Conservation (phyloP, 2,113 vertebrate species). For the Bostrychus sinensis region DNA sequence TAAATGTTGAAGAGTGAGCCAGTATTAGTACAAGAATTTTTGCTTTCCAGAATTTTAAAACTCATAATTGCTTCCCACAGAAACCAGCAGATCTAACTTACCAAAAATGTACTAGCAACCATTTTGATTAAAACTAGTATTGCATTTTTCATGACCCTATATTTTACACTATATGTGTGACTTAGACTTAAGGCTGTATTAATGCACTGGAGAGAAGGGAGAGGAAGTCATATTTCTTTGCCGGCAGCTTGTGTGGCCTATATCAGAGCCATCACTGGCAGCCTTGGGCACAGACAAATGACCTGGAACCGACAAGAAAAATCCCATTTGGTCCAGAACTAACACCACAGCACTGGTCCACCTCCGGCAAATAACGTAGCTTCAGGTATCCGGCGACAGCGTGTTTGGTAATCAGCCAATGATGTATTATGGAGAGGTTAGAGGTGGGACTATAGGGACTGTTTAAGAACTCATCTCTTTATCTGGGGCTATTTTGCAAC, state of each 20-base stretch:
- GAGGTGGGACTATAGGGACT: neutral
- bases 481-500: neutral
- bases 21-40: too few relatives aligned
- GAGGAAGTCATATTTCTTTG: constrained; percentile 34
- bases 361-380: constrained; percentile 21
- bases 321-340: constrained; percentile 49
- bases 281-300: constrained; percentile 40
- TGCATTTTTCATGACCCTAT: constrained; percentile 52
- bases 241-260: constrained; percentile 30
- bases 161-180: constrained; percentile 45
- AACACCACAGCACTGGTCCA: constrained; percentile 22
- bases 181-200: constrained; percentile 34
- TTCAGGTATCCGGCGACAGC: constrained; percentile 7
- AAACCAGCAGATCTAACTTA: constrained; percentile 58
- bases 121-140: constrained; percentile 49
- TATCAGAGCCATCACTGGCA: constrained; percentile 46
- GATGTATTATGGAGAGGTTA: constrained; percentile 25
- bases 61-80: too few relatives aligned
- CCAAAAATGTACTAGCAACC: constrained; percentile 36
- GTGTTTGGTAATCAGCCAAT: constrained; percentile 20
- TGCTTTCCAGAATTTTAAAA: too few relatives aligned
- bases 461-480: constrained; percentile 21
- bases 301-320: constrained; percentile 50
- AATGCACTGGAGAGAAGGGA: constrained; percentile 2
- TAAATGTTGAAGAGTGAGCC: too few relatives aligned